Base-by-base conservation (phyloP, 2,113 vertebrate genomes). In the Apodemus sylvaticus region DNA sequence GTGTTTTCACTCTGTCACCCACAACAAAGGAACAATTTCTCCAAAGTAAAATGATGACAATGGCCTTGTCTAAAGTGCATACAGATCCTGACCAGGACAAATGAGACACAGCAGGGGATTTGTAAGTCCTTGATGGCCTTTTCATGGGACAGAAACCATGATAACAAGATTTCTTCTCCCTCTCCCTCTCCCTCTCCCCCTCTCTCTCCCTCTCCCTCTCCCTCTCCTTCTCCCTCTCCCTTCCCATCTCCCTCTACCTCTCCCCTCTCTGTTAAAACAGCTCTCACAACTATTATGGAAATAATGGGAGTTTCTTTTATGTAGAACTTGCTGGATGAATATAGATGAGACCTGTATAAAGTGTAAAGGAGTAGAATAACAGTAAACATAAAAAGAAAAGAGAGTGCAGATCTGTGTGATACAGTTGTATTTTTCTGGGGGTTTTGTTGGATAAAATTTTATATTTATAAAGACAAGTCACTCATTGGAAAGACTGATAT, bases 171-270 rank as follows among this genome's bases (percentile, higher is more conserved):
- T 31, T 31, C 13, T 7, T 31, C 26, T 36, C 19, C 26, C 17
- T 29, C 26, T 17, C 7, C 22, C n/a, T 36, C 29, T 1, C 31
- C 58, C 20, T 19, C 26, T 20, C 12, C 3, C 5, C 19, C 5
- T 1, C 7, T 7, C 22, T 14, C 4, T 11, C 0, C 10, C 2
- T 3, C 1, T 3, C 17, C 10, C 42, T 10, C 26, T 19, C 68
- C 13, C 6, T 3, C 16, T 16, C 39, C 3, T 1, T 17, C 1
- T 22, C 39, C 24, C 13, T 20, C 11, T 26, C 31, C 34, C 39
- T 42, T 11, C 16, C 13, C 9, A 10, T n/a, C 20, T 17, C 17
- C 10, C 14, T 91, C 85, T 6, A 8, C 45, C 36, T 13, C 11
- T 53, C 53, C 53, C 13, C 29, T 36, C 20, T 22, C 11, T 53